Evolutionary conservation across 2,797 vertebrate species (phyloP).

Genomic region (Halcyon chelicuti): DNA sequence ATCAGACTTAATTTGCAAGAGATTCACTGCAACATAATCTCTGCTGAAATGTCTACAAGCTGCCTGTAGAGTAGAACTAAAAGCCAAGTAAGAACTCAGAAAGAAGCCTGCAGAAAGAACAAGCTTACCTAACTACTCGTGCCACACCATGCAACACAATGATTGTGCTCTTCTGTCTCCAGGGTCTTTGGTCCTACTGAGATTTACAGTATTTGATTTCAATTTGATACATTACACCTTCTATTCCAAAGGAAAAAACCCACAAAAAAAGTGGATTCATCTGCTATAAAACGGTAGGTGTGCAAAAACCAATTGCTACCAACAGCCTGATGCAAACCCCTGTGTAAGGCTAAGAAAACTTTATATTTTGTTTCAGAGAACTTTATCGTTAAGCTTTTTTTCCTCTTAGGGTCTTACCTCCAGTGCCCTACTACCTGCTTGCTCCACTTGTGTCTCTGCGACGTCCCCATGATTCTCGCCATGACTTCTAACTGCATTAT

Average conservation of each 20-base stretch:
- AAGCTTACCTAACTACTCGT: background rate
- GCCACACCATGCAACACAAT: fast-evolving
- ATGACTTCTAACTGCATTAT: background rate
- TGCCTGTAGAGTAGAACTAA: background rate
- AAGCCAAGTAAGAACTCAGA: background rate
- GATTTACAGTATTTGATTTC: background rate
- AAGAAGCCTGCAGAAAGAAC: background rate
- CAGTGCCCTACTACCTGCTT: background rate
- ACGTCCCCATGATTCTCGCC: background rate
- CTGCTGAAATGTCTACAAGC: slow-evolving; percentile 6
- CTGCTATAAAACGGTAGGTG: background rate
- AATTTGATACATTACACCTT: background rate
- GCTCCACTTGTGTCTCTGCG: background rate
- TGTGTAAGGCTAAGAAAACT: background rate
- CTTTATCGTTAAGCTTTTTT: background rate
- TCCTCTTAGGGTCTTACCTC: background rate
- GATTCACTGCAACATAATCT: background rate
- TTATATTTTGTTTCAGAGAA: background rate
- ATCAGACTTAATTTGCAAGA: background rate
- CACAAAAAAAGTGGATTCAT: background rate
- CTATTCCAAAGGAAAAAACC: background rate
- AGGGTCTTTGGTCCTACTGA: background rate
- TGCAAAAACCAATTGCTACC: background rate
- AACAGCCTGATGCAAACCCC: background rate
- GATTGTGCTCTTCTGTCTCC: background rate